Conservation (phyloP, 64 coral and sea anemone genomes). For the Actinia equina region DNA sequence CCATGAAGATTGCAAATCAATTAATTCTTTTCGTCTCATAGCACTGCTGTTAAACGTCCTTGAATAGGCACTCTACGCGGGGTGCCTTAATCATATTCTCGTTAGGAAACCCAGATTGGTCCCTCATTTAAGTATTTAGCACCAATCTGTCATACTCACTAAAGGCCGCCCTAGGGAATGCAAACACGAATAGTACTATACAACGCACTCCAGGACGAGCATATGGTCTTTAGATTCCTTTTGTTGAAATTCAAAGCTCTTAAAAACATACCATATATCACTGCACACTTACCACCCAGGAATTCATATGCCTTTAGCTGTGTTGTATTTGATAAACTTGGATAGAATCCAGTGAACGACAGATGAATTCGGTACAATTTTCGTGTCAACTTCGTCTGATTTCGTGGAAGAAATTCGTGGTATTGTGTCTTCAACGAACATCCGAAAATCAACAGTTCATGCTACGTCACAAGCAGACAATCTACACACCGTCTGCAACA, state of each 20-base stretch:
- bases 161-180: slow-evolving; percentile 4
- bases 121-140: slow-evolving; percentile 20
- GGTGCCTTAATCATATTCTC: slow-evolving; percentile 18
- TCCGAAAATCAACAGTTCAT: not conserved
- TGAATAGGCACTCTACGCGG: not conserved
- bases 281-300: not conserved
- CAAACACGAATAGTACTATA: not conserved
- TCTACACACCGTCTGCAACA: not conserved
- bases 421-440: not conserved
- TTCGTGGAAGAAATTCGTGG: not conserved
- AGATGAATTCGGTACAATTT: not conserved
- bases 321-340: not conserved
- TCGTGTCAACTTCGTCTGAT: not conserved
- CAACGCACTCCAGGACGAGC: not conserved
- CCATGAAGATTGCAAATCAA: not conserved
- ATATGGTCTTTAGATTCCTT: slow-evolving; percentile 1
- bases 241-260: not conserved
- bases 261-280: not conserved
- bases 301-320: not conserved
- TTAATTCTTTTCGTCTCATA: not conserved
- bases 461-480: not conserved
- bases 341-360: not conserved
- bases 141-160: slow-evolving; percentile 12
- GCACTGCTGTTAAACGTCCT: not conserved
- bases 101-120: slow-evolving; percentile 26